Evolutionary conservation across 1,140 invertebrate species (phyloP).

Genomic region (Plectus sambesii): DNA sequence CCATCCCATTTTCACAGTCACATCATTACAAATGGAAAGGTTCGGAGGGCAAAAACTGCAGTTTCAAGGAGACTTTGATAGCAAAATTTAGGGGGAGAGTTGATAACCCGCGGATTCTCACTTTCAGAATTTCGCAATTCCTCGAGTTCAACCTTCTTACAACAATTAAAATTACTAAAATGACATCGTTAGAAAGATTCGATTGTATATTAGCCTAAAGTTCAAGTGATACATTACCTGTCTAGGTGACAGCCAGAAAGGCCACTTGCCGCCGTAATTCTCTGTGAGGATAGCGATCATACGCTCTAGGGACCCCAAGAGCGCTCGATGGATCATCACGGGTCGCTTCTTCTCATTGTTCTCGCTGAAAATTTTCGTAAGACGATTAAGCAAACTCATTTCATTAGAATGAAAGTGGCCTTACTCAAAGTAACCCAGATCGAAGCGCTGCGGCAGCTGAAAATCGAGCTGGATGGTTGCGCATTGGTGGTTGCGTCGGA

Average conservation of each 20-base stretch:
- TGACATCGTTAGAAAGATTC: conserved; percentile 80
- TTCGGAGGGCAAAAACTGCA: no score
- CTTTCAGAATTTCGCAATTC: no score
- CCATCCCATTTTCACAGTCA: no score
- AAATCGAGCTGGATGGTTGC: conserved; percentile 98
- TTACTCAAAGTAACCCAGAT: conserved; percentile 65
- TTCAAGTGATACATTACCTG: conserved; percentile 54
- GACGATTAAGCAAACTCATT: conserved; percentile 8
- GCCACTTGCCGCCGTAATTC: conserved; percentile 92
- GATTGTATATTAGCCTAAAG: conserved; percentile 46
- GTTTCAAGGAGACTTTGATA: no score
- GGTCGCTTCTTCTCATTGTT: conserved; percentile 74
- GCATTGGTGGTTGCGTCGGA: conserved; percentile 77
- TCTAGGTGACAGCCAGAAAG: conserved; percentile 77
- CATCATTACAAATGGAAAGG: no score
- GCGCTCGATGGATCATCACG: conserved; percentile 93
- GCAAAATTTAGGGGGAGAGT: no score
- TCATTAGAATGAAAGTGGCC: conserved; percentile 11
- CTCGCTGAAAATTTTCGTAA: conserved; percentile 55
- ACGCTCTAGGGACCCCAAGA: conserved; percentile 89
- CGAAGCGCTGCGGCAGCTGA: conserved; percentile 81
- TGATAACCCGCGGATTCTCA: no score
- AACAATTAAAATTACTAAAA: no score
- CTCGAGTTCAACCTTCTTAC: no score
- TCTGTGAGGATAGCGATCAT: conserved; percentile 97